Base-by-base conservation (phyloP, 2,797 vertebrate species). In the Mus minutoides region DNA sequence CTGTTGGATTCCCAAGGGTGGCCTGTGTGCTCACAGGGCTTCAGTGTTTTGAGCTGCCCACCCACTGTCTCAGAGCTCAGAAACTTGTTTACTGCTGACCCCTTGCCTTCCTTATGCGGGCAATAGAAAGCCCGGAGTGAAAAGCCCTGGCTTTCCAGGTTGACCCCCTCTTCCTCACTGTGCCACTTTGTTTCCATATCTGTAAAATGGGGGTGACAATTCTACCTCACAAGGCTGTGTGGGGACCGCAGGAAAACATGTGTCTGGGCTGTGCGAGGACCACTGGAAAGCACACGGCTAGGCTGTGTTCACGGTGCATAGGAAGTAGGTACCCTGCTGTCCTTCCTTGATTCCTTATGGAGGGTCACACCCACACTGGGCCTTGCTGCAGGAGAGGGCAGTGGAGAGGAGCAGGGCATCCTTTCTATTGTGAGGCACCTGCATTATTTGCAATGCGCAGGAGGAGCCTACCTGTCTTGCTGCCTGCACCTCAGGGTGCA, bases 131-230 rank as follows among this genome's bases (percentile, higher is more conserved):
- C 21, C 29, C 54, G 6, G 76, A 76, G n/a, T 11, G 49, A 85
- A 78, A 91, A 76, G 77, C 54, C 37, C n/a, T 71, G 40, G 60
- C 46, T 58, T 78, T 96, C 90, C 73, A 24, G 64, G 4, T 26
- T 40, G 49, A 83, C 83, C 79, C 22, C 71, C 49, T 31, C 37
- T 87, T 40, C 34, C 76, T 67, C 34, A 13, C 37, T 85, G 16
- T 95, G 52, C 82, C 69, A n/a, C 34, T 67, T 71, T 71, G 62
- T 95, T 94, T 95, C 54, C 34, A 71, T 13, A 52, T 86, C 76
- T 96, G 24, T 94, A 90, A 96, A 95, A 93, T 69, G 52, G 76
- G 26, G 40, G 8, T 69, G 40, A 67, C 92, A 75, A 91, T 56
- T 60, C 90, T 92, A 64, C 87, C 94, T 97, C 73, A 73, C 58